Evolutionary conservation across 2,113 vertebrate species (phyloP), one percentile per base, ranked within the genome.

Genomic region (Pseudopipra pipra): DNA sequence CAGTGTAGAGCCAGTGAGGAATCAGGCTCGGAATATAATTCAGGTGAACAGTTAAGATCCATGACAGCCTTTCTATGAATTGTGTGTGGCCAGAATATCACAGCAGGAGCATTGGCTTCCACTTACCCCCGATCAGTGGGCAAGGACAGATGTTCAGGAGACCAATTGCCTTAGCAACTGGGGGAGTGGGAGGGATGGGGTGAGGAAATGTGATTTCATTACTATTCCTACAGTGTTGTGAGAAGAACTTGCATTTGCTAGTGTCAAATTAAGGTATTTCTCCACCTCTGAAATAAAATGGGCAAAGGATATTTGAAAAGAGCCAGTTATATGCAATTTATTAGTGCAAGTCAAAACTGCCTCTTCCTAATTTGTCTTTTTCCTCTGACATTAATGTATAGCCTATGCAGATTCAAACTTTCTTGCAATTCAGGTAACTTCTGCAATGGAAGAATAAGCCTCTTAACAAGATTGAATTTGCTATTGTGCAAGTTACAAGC

Each of bases 381-480:
- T 91, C 66, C 55, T 95, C 80, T 30, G 30, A 75, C 49, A 67
- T 55, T 88, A 97, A 86, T 51, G 65, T 25, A 65, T 51, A 92
- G 86, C 46, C 90, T 68, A 93, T 80, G 76, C 92, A 96, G 97
- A 97, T 97, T 95, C 75, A 92, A 97, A 97, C 87, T 97, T 97
- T 90, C 90, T 96, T 97, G 89, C 95, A 97, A 97, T 96, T 97
- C 90, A 97, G 88, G 95, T 92, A 97, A 97, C 87, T 97, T 97
- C 90, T 92, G 85, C 93, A 97, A 55, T 87, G 91, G 93, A 96
- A 94, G 85, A 97, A 97, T 97, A 98, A 98, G 90, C 97, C 62
- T 97, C 97, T 98, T 98, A 98, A 98, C 95, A 97, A 97, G 97
- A 98, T 97, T 97, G 96, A 97, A 97, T 98, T 98, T 98, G 89